Base-by-base conservation (phyloP, 2,113 vertebrate species). In the Malurus elegans region DNA sequence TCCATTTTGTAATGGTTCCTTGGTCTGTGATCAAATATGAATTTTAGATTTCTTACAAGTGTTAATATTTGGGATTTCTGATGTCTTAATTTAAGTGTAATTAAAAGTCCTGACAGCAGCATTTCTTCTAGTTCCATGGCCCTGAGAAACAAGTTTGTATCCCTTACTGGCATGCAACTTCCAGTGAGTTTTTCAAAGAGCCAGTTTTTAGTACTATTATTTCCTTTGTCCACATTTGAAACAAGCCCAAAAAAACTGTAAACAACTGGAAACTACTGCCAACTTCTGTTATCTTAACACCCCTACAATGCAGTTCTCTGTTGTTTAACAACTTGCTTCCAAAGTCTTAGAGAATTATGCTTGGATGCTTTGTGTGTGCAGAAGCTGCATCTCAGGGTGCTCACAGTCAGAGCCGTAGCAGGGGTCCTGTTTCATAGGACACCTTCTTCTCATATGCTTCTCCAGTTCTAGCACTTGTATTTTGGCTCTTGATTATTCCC, bases 401-500 rank as follows among this genome's bases (percentile, higher is more conserved):
- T 87, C 14, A 4, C 28, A 54, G 9, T 76, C 28, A 73, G 79
- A 91, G 29, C 84, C 74, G 48, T 47, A 60, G 36, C 40, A 51
- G 26, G 18, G 18, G 31, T 62, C 36, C 47, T 53, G 28, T 67
- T 51, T 71, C 13, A 1, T 34, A 5, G 28, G 36, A 64, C 58
- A 98, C 98, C 97, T 96, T 97, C 92, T 98, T 96, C 86, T 98
- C 97, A 38, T 98, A 98, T 6, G 95, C 96, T 95, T 98, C 96
- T 93, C 93, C 97, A 53, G 92, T 96, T 96, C 91, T 86, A 62
- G 89, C 90, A 57, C 95, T 76, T 86, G 70, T 94, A 48, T 54
- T 96, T 50, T 92, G 94, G 44, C 93, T 98, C 56, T 98, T 97
- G 90, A 99, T 98, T 97, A 99, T 98, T 84, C 98, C 98, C 90